Percentiles rank a stretch among this genome's conserved stretches.
These are phyloP conservation scores for Chondrilla cf. caribensis DNA, from an alignment of 37 sponge, comb jelly and placozoan genomes.

Conservation along the genomic window DNA sequence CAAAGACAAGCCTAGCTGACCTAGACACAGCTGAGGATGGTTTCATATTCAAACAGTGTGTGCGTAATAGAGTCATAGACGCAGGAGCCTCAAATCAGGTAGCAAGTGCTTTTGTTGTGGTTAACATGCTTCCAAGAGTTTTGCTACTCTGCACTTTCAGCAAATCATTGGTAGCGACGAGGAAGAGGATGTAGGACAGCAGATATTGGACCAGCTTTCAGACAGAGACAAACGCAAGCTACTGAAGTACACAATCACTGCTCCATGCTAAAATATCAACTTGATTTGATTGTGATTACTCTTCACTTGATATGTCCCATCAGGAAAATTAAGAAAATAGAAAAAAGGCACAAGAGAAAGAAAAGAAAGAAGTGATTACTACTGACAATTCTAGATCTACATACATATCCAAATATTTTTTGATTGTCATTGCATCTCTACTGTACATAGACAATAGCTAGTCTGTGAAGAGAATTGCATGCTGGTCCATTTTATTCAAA, in stretches of 20 bases:
- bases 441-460: too few species aligned
- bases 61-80: constrained; percentile 53
- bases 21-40: constrained; percentile 68
- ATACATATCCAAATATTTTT: too few species aligned
- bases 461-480: too few species aligned
- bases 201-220: constrained; percentile 6
- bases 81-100: constrained; percentile 55
- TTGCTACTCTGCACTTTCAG: not conserved
- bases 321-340: constrained; percentile 22
- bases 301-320: not conserved
- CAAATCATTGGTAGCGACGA: constrained; percentile 16
- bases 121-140: not conserved
- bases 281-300: not conserved
- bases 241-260: not conserved
- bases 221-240: not conserved
- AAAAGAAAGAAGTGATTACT: not conserved
- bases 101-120: not conserved
- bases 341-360: not conserved
- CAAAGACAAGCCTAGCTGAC: constrained; percentile 24
- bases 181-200: not conserved
- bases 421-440: too few species aligned
- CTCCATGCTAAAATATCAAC: not conserved
- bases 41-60: constrained; percentile 70
- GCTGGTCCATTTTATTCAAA: too few species aligned
- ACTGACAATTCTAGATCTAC: too few species aligned